Conservation (phyloP, 64 coral and sea anemone species). For the Orbicella faveolata region DNA sequence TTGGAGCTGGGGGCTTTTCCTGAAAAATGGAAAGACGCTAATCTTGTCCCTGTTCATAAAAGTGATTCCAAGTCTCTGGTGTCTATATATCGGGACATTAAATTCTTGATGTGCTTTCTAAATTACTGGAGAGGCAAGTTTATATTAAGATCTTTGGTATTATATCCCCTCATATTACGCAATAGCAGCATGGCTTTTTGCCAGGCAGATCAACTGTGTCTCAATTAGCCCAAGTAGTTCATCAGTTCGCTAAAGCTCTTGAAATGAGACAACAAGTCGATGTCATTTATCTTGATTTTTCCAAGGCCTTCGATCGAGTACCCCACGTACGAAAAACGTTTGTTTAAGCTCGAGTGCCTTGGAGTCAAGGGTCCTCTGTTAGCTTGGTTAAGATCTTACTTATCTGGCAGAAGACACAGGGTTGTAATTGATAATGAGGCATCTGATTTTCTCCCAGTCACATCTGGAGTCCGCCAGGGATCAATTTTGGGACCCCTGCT, state of each 20-base stretch:
- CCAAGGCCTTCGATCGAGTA: not conserved
- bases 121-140: conserved; percentile 36
- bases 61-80: too few species aligned
- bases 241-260: not conserved
- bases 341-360: conserved; percentile 4
- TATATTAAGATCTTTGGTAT: conserved; percentile 39
- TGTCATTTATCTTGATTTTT: not conserved
- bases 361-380: not conserved
- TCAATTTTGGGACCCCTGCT: conserved; percentile 29
- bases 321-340: not conserved
- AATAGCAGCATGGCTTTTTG: conserved; percentile 26
- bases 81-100: too few species aligned
- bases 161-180: conserved; percentile 10
- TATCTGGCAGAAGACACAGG: not conserved
- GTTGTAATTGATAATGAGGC: conserved; percentile 11
- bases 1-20: too few species aligned
- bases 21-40: too few species aligned
- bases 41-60: too few species aligned
- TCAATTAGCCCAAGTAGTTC: conserved; percentile 10
- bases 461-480: conserved; percentile 30
- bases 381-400: conserved; percentile 34
- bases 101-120: conserved; percentile 54
- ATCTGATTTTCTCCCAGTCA: conserved; percentile 26
- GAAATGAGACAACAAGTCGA: not conserved
- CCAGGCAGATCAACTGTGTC: conserved; percentile 30